Evolutionary conservation across 2,113 vertebrate genomes (phyloP).

Genomic region (Otolemur garnettii): DNA sequence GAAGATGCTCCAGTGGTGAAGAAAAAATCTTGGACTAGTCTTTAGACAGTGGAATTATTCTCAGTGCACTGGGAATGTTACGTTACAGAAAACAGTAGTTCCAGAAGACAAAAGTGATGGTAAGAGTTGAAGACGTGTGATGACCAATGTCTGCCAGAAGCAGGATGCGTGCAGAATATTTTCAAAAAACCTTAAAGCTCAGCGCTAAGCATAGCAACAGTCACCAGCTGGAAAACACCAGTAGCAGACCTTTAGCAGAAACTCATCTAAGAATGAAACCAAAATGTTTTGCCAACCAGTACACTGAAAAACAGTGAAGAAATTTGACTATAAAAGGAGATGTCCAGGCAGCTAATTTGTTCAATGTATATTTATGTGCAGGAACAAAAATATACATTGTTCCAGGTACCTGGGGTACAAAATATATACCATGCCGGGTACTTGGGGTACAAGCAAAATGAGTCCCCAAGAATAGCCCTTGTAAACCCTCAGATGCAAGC

Average conservation of each 20-base stretch:
- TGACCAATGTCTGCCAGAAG: constrained; percentile 9
- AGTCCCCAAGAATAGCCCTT: background rate
- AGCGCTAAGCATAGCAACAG: constrained; percentile 27
- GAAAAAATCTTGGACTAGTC: background rate
- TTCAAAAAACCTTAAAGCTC: constrained; percentile 39
- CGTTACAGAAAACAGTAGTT: background rate
- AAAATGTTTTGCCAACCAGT: constrained; percentile 48
- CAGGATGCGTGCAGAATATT: constrained; percentile 49
- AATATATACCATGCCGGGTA: background rate
- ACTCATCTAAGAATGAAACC: constrained; percentile 50
- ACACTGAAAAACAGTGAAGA: background rate
- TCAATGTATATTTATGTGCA: background rate
- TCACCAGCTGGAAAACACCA: constrained; percentile 65
- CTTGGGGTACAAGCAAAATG: background rate
- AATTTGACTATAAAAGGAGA: background rate
- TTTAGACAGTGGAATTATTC: constrained; percentile 5
- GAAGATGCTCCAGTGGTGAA: background rate
- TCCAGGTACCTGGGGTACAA: background rate
- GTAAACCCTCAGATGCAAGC: background rate
- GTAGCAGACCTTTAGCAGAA: constrained; percentile 41
- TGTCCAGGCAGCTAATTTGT: background rate
- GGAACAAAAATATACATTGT: background rate
- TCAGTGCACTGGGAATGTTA: background rate
- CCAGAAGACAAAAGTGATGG: constrained; percentile 38
- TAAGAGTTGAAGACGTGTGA: background rate